These are phyloP conservation scores for Sitta europaea DNA, from an alignment of 2,113 vertebrate species.

Conservation along the genomic window DNA sequence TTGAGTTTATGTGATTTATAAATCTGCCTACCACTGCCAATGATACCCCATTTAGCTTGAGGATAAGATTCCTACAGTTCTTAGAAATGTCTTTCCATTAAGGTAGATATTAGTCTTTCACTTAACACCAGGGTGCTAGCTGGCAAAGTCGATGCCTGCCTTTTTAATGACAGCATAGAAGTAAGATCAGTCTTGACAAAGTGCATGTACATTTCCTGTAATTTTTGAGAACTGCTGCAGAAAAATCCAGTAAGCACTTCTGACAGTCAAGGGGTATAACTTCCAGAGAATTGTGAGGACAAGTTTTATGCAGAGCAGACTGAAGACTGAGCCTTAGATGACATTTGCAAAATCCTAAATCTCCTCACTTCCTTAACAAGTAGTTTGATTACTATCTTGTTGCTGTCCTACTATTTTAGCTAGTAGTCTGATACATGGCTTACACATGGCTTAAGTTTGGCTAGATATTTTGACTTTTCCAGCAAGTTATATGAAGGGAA, in stretches of 20 bases:
- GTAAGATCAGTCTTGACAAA: not conserved
- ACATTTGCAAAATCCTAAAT: not conserved
- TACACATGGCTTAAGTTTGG: not conserved
- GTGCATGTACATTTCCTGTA: not conserved
- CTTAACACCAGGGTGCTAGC: not conserved
- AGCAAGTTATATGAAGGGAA: not conserved
- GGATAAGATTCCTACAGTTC: not conserved
- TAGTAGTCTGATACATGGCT: not conserved
- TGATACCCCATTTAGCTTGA: not conserved
- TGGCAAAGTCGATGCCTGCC: not conserved
- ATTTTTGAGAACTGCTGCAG: not conserved
- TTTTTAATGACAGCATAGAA: not conserved
- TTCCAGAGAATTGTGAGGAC: not conserved
- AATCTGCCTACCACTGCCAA: not conserved
- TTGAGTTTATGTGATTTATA: not conserved
- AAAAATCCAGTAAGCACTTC: not conserved
- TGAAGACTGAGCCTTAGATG: not conserved
- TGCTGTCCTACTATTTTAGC: too few species aligned
- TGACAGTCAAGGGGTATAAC: not conserved
- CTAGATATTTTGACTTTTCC: not conserved
- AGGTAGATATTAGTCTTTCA: not conserved
- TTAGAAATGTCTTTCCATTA: not conserved
- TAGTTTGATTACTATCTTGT: not conserved
- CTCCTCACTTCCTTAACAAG: not conserved
- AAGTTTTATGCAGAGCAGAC: not conserved